These are phyloP conservation scores for Porites australiensis DNA, from an alignment of 64 coral and sea anemone species.

Conservation along the genomic window DNA sequence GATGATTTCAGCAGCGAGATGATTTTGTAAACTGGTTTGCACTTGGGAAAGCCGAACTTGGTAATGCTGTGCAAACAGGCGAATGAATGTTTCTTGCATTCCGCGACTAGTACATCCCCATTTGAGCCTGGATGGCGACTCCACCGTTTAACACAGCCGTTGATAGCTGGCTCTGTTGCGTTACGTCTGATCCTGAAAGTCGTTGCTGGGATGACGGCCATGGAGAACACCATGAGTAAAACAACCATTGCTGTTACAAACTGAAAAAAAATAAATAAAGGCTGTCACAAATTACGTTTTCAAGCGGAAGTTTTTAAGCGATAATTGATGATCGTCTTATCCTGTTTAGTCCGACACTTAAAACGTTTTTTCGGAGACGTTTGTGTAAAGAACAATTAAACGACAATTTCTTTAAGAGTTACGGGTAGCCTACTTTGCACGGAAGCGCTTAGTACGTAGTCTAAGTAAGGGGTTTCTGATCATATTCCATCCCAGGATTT, in stretches of 20 bases:
- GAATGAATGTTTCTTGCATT: background rate
- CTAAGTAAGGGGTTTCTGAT: too few relatives aligned
- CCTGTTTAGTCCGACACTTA: too few relatives aligned
- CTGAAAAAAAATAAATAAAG: background rate
- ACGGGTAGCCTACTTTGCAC: too few relatives aligned
- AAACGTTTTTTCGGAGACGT: too few relatives aligned
- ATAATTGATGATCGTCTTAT: too few relatives aligned
- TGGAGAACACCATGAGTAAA: background rate
- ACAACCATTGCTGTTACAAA: background rate
- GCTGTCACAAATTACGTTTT: background rate
- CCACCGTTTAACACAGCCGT: background rate
- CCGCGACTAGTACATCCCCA: background rate
- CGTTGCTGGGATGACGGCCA: background rate
- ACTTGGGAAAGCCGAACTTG: background rate
- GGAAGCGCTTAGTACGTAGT: too few relatives aligned
- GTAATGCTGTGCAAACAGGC: background rate
- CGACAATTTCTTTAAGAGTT: too few relatives aligned
- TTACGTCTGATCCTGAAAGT: background rate
- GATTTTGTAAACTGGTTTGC: background rate
- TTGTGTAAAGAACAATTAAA: too few relatives aligned
- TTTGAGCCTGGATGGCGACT: background rate
- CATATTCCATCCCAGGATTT: too few relatives aligned
- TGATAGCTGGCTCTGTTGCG: background rate
- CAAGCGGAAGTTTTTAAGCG: too few relatives aligned
- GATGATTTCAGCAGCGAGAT: background rate